Evolutionary conservation across 2,888 invertebrate species (phyloP), one percentile per base, ranked within the genome.

Genomic region (Harmothoe impar): DNA sequence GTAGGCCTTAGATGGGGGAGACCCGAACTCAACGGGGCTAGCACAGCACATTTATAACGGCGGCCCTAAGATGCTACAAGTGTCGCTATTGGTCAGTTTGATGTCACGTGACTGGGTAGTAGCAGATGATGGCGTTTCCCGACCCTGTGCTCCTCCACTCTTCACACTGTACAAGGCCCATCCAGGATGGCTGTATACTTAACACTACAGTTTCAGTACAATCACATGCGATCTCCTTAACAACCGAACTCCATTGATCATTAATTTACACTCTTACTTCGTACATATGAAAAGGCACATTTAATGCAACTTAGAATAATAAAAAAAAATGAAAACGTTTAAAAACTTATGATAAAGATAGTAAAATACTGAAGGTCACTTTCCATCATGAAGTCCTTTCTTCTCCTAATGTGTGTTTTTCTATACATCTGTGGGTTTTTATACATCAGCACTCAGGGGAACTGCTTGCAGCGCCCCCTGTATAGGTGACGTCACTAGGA

Each of bases 251-350:
- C 43, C 20, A 23, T 81, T 35, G 81, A 81, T 81, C 35, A 43
- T 43, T 43, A 43, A 23, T 81, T 35, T 15, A 43, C 20, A 43
- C 43, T 15, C 33, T 33, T 43, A 35, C 77, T 77, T 77, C 20
- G 33, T 77, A 25, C 31, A 31, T 77, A 77, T 77, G 52, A 86
- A 86, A 86, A 86, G 86, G 86, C 86, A 86, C 86, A 54, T 86
- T 86, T 54, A 86, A 33, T 86, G 86, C 84, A 84, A 78, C 43
- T 52, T 84, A 43, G 0, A 84, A 43, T 33, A 29, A 29, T n/a
- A 29, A 78, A 78, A 78, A 52, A 78, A 78, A 52, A 43, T 43
- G 33, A 77, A 77, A 77, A n/a, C 31, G 15, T 23, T 81, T 23
- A 12, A 81, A n/a, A 35, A 43, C 33, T 20, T 23, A 5, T 35